Evolutionary conservation across 2,113 vertebrate genomes (phyloP).

Genomic region (Oreochromis spilurus): DNA sequence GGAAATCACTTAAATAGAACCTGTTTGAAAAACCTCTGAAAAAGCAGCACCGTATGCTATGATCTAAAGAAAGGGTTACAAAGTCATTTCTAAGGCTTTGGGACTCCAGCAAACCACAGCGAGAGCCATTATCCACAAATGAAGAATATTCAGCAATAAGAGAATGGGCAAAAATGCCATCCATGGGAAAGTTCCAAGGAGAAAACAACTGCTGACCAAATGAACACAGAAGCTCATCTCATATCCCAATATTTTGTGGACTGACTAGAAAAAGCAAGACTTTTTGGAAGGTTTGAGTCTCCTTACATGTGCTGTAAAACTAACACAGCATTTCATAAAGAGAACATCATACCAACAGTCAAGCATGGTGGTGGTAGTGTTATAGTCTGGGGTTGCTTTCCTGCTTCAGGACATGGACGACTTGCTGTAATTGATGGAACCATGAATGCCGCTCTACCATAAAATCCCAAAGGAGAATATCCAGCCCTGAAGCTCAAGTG

Average conservation of each 20-base stretch:
- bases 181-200: not conserved
- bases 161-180: not conserved
- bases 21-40: not conserved
- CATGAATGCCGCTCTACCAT: not conserved
- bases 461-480: not conserved
- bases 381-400: not conserved
- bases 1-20: not conserved
- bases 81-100: not conserved
- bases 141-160: not conserved
- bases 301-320: not conserved
- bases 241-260: not conserved
- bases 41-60: not conserved
- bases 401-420: not conserved
- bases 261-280: not conserved
- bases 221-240: not conserved
- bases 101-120: not conserved
- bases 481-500: fast-evolving
- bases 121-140: not conserved
- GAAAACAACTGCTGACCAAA: not conserved
- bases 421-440: not conserved
- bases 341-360: not conserved
- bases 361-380: not conserved
- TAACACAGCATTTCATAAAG: not conserved
- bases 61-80: not conserved
- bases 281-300: not conserved